phyloP scores from a whole-genome alignment of 2,888 invertebrate genomes.

The Sinelater perroti region DNA sequence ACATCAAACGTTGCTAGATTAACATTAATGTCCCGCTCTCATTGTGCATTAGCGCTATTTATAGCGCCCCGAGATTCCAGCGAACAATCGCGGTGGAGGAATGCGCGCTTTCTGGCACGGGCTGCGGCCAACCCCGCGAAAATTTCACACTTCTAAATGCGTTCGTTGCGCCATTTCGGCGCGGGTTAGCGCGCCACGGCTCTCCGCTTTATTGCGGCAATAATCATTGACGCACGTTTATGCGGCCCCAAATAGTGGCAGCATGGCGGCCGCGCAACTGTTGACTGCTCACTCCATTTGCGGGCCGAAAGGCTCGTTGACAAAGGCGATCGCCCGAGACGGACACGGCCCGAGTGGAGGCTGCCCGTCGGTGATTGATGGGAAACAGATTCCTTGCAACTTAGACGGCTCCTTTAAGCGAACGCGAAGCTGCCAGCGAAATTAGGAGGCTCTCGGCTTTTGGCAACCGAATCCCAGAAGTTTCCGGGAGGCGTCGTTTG shows the following conservation, averaged over 20 bases:
- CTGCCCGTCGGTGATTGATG: conserved; percentile 19
- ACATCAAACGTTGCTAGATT: conserved; percentile 17
- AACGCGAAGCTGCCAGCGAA: too few relatives aligned
- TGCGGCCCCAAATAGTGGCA: background rate
- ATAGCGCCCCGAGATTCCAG: conserved; percentile 8
- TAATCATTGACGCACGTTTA: conserved; percentile 7
- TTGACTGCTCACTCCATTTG: conserved; percentile 16
- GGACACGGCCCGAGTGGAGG: conserved; percentile 20
- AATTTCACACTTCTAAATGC: conserved; percentile 13
- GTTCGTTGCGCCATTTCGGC: conserved; percentile 14
- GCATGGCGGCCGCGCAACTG: background rate
- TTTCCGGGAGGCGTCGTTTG: too few relatives aligned
- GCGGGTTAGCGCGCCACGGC: conserved; percentile 6
- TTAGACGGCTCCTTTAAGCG: too few relatives aligned
- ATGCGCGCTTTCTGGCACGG: background rate
- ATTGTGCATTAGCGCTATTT: conserved; percentile 14
- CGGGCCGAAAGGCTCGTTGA: conserved; percentile 25
- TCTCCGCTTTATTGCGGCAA: conserved; percentile 2
- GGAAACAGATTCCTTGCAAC: conserved; percentile 16
- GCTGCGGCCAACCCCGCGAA: conserved; percentile 8
- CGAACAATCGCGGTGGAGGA: conserved; percentile 11
- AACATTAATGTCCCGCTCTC: conserved; percentile 10
- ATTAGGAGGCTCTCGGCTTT: too few relatives aligned
- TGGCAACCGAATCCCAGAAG: too few relatives aligned
- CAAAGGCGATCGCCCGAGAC: conserved; percentile 25